phyloP scores from a whole-genome alignment of 92 coral and sea anemone genomes.

The Bergia sp. region DNA sequence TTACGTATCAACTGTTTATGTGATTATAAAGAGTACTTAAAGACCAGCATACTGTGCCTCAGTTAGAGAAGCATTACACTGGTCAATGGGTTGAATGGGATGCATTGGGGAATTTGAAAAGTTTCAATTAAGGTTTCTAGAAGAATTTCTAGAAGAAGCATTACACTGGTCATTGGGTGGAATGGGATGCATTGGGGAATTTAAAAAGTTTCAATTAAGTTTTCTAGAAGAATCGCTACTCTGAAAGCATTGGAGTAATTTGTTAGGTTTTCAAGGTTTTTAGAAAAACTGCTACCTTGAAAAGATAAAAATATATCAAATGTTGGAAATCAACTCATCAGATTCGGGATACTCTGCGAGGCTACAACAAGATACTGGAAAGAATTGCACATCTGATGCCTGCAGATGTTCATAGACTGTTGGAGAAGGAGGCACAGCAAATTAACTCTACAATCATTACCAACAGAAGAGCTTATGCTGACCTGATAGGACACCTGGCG shows the following conservation, averaged over 20 bases:
- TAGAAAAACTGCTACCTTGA: too few relatives aligned
- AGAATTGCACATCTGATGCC: constrained; percentile 95
- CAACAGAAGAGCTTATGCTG: constrained; percentile 89
- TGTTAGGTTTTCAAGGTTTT: too few relatives aligned
- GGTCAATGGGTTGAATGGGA: neutral
- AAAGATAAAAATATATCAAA: too few relatives aligned
- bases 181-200: neutral
- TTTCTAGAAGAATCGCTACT: neutral
- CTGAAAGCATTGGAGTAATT: too few relatives aligned
- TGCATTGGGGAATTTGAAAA: neutral
- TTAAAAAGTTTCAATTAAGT: neutral
- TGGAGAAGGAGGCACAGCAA: constrained; percentile 90
- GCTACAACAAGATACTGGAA: constrained; percentile 79
- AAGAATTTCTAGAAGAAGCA: neutral
- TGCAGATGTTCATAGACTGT: constrained; percentile 95
- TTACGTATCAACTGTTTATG: too few relatives aligned
- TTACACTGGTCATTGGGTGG: too few relatives aligned
- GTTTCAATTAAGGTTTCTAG: neutral
- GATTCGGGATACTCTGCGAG: constrained; percentile 86
- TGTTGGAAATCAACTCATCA: constrained; percentile 1
- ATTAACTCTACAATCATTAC: constrained; percentile 89
- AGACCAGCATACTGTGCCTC: neutral
- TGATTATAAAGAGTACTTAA: too few relatives aligned
- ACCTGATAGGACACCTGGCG: constrained; percentile 74
- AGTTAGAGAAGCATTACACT: neutral